Evolutionary conservation across 2,888 invertebrate genomes (phyloP).

Genomic region (Steinernema carpocapsae): DNA sequence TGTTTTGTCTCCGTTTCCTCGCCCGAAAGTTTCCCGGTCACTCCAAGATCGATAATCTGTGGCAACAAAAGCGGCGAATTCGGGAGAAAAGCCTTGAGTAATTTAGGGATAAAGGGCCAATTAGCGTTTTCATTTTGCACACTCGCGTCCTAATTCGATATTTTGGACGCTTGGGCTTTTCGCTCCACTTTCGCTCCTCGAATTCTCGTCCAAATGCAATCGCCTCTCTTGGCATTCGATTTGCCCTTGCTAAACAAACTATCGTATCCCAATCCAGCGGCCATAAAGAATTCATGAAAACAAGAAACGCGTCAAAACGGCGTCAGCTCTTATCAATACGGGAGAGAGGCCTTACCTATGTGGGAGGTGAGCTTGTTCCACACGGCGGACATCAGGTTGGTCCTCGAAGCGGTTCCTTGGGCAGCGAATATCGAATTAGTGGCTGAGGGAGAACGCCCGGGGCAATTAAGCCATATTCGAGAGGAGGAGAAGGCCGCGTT

Average conservation of each 20-base stretch:
- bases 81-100: constrained; percentile 3
- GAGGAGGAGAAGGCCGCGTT: constrained; percentile 7
- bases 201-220: constrained; percentile 5
- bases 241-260: not conserved
- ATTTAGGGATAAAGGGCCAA: constrained; percentile 34
- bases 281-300: constrained; percentile 2
- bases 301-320: constrained; percentile 36
- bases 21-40: no score
- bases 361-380: constrained; percentile 67
- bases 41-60: not conserved
- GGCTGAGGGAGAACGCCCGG: constrained; percentile 18
- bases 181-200: not conserved
- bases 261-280: not conserved
- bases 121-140: constrained; percentile 31
- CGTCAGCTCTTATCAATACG: no score
- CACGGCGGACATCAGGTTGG: constrained; percentile 47
- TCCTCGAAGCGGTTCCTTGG: not conserved
- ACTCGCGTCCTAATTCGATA: constrained; percentile 31
- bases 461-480: constrained; percentile 35
- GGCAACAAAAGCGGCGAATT: constrained; percentile 31
- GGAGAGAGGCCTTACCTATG: constrained; percentile 45
- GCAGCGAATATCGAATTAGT: constrained; percentile 32
- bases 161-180: not conserved
- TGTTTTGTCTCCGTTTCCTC: no score
- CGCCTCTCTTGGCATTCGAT: not conserved